Conservation (phyloP, 2,888 invertebrate genomes). For the Eupithecia vulgata region DNA sequence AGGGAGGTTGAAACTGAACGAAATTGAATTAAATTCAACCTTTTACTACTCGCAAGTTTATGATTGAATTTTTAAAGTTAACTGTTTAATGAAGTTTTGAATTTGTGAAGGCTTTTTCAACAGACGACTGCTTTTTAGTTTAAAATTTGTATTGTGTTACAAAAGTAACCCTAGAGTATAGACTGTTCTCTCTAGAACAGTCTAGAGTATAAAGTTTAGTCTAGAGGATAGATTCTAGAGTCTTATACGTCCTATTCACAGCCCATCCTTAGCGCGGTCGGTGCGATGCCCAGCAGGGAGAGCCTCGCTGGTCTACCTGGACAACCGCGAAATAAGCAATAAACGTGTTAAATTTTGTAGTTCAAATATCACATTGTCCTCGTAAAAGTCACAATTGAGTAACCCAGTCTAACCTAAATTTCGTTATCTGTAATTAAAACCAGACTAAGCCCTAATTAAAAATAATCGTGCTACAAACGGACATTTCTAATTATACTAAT, state of each 20-base stretch:
- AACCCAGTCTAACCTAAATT: not conserved
- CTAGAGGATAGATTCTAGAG: too few relatives aligned
- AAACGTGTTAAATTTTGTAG: too few relatives aligned
- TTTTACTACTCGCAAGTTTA: slow-evolving; percentile 19
- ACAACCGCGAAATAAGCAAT: too few relatives aligned
- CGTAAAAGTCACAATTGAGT: not conserved
- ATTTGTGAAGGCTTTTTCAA: not conserved
- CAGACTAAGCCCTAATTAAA: not conserved
- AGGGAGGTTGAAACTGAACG: slow-evolving; percentile 17
- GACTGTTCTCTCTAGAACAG: too few relatives aligned
- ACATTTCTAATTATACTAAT: not conserved
- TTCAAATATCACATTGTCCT: not conserved
- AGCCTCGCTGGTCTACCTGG: too few relatives aligned
- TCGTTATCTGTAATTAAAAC: not conserved
- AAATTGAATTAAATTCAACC: slow-evolving; percentile 27
- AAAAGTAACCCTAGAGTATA: too few relatives aligned
- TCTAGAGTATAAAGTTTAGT: too few relatives aligned
- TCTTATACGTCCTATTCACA: too few relatives aligned
- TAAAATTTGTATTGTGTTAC: too few relatives aligned
- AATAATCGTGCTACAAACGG: slow-evolving; percentile 7
- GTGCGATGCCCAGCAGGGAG: too few relatives aligned
- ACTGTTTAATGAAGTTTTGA: slow-evolving; percentile 1
- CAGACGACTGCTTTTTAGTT: not conserved
- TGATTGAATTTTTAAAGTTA: slow-evolving; percentile 11
- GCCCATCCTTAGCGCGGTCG: too few relatives aligned